phyloP scores from a whole-genome alignment of 2,888 invertebrate genomes.

The Ochlodes sylvanus region DNA sequence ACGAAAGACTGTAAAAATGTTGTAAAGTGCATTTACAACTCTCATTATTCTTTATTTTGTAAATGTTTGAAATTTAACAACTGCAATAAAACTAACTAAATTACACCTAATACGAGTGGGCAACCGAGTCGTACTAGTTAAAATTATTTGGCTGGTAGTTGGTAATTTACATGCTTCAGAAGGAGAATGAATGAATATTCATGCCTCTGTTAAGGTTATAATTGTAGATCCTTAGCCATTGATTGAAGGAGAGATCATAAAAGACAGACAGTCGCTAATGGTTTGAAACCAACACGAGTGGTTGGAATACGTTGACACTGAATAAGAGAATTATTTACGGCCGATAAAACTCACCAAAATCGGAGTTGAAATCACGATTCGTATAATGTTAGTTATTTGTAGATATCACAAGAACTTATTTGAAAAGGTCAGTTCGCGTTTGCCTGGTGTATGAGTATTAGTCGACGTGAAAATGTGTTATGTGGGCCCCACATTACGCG shows the following conservation, averaged over 20 bases:
- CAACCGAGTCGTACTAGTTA: too few relatives aligned
- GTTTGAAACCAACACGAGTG: too few relatives aligned
- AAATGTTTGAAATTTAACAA: not conserved
- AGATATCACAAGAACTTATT: not conserved
- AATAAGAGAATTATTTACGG: too few relatives aligned
- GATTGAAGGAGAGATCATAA: too few relatives aligned
- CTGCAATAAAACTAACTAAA: not conserved
- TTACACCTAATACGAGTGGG: not conserved
- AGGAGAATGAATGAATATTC: too few relatives aligned
- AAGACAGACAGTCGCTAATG: too few relatives aligned
- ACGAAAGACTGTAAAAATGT: slow-evolving; percentile 19
- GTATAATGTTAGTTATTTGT: not conserved
- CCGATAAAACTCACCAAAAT: not conserved
- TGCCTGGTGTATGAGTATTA: slow-evolving; percentile 52
- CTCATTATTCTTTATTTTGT: slow-evolving; percentile 14
- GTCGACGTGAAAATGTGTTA: slow-evolving; percentile 65
- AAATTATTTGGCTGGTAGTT: too few relatives aligned
- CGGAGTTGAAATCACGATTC: not conserved
- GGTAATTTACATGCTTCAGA: too few relatives aligned
- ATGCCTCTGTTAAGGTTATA: too few relatives aligned
- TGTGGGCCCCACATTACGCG: slow-evolving; percentile 67
- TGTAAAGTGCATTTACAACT: slow-evolving; percentile 22
- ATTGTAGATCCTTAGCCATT: too few relatives aligned
- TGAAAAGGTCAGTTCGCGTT: slow-evolving; percentile 59
- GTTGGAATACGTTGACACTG: too few relatives aligned